Conservation (phyloP, 2,113 vertebrate species). For the Empidonax traillii region DNA sequence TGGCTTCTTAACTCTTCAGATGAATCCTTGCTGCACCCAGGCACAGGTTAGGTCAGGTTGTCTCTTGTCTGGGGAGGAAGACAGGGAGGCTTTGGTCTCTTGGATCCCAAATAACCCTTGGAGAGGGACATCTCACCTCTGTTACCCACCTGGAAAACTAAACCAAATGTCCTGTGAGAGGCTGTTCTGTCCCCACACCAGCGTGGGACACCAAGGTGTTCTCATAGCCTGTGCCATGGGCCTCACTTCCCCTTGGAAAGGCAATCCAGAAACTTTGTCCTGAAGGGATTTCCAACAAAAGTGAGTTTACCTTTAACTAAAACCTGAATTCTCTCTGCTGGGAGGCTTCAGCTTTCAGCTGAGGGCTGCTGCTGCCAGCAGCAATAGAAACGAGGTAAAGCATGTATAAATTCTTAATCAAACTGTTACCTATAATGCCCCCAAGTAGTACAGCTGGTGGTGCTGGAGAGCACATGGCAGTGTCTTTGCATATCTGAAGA, state of each 20-base stretch:
- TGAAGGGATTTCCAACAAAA: neutral
- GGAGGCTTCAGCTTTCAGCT: neutral
- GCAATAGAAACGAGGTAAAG: neutral
- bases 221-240: fast-evolving
- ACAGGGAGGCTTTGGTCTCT: neutral
- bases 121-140: neutral
- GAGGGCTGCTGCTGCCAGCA: neutral
- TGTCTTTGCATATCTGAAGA: neutral
- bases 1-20: neutral
- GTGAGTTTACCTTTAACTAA: neutral
- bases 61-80: fast-evolving
- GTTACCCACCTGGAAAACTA: neutral
- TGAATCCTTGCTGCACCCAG: neutral
- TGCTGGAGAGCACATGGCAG: fast-evolving
- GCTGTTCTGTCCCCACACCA: neutral
- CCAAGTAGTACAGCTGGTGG: neutral
- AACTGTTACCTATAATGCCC: neutral
- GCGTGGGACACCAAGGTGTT: fast-evolving
- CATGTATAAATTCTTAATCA: slow-evolving; percentile 2
- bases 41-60: neutral
- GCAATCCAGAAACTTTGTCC: neutral
- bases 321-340: neutral
- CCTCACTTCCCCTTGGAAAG: neutral
- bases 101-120: neutral
- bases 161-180: neutral